These are phyloP conservation scores for Brachypodius melanocephalos DNA, from an alignment of 2,113 vertebrate genomes.

Conservation along the genomic window DNA sequence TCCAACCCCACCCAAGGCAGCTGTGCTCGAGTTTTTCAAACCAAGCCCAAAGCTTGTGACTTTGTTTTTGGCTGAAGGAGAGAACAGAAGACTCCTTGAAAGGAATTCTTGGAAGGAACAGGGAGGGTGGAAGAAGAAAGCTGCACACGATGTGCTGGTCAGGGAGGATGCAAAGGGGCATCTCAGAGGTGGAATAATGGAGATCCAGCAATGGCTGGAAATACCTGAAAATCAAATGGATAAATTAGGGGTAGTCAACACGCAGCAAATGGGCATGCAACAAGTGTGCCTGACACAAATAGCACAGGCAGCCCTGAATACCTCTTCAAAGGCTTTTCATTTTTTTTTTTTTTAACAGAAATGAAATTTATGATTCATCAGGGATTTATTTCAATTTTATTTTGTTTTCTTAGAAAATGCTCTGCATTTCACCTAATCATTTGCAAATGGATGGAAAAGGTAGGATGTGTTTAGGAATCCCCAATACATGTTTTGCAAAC, in stretches of 20 bases:
- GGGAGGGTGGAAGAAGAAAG: not conserved
- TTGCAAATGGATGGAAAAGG: not conserved
- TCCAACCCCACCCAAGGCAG: constrained; percentile 57
- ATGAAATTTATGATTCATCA: not conserved
- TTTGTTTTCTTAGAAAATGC: not conserved
- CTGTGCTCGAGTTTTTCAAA: constrained; percentile 1
- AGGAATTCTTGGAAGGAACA: constrained; percentile 2
- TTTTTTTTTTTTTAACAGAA: not conserved
- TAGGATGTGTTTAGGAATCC: not conserved
- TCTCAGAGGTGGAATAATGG: not conserved
- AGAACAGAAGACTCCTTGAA: constrained; percentile 5
- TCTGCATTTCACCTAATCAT: not conserved
- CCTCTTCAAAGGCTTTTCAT: not conserved
- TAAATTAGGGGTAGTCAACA: not conserved
- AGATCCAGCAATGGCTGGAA: not conserved
- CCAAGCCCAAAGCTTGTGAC: constrained; percentile 40
- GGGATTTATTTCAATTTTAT: not conserved
- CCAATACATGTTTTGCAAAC: not conserved
- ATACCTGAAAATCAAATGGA: not conserved
- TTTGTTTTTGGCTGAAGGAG: constrained; percentile 28
- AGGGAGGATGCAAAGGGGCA: not conserved
- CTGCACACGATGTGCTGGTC: not conserved
- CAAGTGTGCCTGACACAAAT: not conserved
- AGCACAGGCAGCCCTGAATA: not conserved
- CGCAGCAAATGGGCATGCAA: not conserved